phyloP scores from a whole-genome alignment of 2,113 vertebrate species.

The Hippocampus guttulatus region DNA sequence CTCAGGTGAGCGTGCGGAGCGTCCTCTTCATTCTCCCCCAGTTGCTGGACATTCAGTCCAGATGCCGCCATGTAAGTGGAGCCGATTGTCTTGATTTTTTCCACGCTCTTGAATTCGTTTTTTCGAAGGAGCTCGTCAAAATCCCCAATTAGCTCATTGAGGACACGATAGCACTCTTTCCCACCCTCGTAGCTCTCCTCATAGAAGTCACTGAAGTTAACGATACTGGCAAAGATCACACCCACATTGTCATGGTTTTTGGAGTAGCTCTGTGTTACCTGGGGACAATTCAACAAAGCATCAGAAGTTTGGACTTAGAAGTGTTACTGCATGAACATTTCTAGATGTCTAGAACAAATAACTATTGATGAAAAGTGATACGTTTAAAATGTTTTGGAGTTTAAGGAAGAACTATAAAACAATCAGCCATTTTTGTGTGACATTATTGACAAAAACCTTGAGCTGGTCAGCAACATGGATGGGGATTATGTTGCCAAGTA shows the following conservation, averaged over 20 bases:
- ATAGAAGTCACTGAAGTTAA: slow-evolving; percentile 98
- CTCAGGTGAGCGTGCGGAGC: slow-evolving; percentile 84
- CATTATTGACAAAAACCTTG: slow-evolving; percentile 65
- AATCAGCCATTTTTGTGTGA: not conserved
- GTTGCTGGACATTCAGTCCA: slow-evolving; percentile 83
- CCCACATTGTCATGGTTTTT: slow-evolving; percentile 95
- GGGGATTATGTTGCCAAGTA: slow-evolving; percentile 95
- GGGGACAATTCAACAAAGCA: slow-evolving; percentile 6
- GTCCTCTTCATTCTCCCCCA: slow-evolving; percentile 74
- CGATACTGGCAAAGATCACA: slow-evolving; percentile 96
- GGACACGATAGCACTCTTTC: slow-evolving; percentile 95
- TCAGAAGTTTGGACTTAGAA: not conserved
- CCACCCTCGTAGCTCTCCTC: slow-evolving; percentile 97
- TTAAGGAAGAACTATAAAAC: no score
- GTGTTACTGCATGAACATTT: not conserved
- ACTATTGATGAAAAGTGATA: not conserved
- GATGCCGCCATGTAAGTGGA: slow-evolving; percentile 98
- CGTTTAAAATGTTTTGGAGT: no score
- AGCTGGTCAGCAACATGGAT: slow-evolving; percentile 95
- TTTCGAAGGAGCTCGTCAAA: slow-evolving; percentile 91
- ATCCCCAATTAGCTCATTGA: slow-evolving; percentile 95
- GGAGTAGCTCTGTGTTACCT: slow-evolving; percentile 95
- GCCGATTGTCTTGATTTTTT: slow-evolving; percentile 99
- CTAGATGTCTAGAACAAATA: not conserved
- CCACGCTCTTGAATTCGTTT: slow-evolving; percentile 83